A percentile compares a stretch with the other conserved stretches of the same genome.
phyloP scores from a whole-genome alignment of 2,888 invertebrate genomes.

The Apocheima hispidaria region DNA sequence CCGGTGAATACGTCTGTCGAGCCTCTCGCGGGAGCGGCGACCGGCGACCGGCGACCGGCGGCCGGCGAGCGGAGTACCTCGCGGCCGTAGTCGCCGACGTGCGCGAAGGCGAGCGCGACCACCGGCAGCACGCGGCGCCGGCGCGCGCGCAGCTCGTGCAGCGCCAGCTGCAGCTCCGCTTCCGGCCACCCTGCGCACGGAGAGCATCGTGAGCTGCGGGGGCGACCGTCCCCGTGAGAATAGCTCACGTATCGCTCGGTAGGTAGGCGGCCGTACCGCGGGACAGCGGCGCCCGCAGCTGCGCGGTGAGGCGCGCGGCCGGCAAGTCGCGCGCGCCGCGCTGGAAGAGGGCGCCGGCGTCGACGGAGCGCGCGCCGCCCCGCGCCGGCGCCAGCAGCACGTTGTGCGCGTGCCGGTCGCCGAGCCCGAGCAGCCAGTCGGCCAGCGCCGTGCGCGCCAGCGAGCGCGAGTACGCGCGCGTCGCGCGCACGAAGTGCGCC shows the following conservation, averaged over 20 bases:
- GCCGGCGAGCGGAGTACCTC: background rate
- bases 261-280: background rate
- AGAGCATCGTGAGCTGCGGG: background rate
- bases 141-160: constrained; percentile 9
- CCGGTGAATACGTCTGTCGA: background rate
- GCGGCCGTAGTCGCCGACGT: background rate
- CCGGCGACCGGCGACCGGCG: background rate
- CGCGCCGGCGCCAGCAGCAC: constrained; percentile 19
- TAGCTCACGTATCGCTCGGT: background rate
- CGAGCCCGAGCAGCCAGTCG: constrained; percentile 19
- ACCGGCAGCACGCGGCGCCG: constrained; percentile 1
- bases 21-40: background rate
- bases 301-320: constrained; percentile 56
- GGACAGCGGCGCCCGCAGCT: constrained; percentile 50
- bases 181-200: constrained; percentile 6
- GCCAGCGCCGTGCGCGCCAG: constrained; percentile 32
- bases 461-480: constrained; percentile 10
- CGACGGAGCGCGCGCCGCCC: constrained; percentile 44
- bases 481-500: constrained; percentile 47
- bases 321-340: constrained; percentile 49
- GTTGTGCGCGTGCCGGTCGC: constrained; percentile 3
- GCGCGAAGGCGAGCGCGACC: background rate
- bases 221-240: constrained; percentile 48
- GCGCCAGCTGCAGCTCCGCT: constrained; percentile 1
- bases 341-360: constrained; percentile 34